Conservation (phyloP, 30 jellyfish, hydroid and myxozoan genomes). For the Aurelia aurita region DNA sequence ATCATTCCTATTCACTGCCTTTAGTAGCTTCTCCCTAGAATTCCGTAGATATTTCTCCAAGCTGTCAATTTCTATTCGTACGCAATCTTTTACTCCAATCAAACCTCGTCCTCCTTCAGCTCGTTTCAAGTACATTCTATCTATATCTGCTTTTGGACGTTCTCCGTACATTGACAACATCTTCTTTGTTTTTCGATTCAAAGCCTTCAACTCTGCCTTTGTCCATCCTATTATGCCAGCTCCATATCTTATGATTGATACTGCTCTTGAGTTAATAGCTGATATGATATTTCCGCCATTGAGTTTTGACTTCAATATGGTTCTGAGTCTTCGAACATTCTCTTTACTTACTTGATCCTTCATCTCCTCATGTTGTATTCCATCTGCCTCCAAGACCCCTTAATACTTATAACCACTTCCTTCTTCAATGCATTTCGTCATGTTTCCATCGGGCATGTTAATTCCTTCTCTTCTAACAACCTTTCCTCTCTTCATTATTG, state of each 20-base stretch:
- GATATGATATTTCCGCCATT: slow-evolving; percentile 1
- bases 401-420: too few relatives aligned
- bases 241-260: not conserved
- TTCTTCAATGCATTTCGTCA: too few relatives aligned
- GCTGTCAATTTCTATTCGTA: too few relatives aligned
- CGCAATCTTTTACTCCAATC: too few relatives aligned
- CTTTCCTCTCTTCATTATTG: too few relatives aligned
- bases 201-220: not conserved
- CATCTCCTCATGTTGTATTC: not conserved
- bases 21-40: too few relatives aligned
- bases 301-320: not conserved
- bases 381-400: slow-evolving; percentile 3
- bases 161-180: slow-evolving; percentile 22
- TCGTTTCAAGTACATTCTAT: too few relatives aligned
- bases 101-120: too few relatives aligned
- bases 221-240: slow-evolving; percentile 1
- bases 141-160: not conserved
- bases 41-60: too few relatives aligned
- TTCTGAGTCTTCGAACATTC: not conserved
- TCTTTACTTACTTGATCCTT: not conserved
- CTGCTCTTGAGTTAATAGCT: not conserved
- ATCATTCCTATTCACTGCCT: too few relatives aligned
- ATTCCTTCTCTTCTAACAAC: too few relatives aligned
- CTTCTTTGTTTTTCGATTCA: slow-evolving; percentile 9
- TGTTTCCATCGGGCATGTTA: too few relatives aligned